phyloP scores from a whole-genome alignment of 1,140 invertebrate genomes.

The Theocolax elegans region DNA sequence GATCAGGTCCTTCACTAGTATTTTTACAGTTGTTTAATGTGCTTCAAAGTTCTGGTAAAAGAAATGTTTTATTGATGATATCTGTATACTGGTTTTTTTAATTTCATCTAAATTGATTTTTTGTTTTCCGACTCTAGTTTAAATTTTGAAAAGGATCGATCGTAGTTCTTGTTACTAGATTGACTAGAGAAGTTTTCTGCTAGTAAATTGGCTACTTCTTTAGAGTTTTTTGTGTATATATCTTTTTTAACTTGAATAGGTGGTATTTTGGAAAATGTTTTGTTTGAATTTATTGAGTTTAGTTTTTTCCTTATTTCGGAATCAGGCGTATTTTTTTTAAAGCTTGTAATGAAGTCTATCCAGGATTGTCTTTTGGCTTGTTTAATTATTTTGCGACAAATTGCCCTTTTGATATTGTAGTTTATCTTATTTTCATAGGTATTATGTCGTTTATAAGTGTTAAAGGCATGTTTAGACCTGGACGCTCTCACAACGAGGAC shows the following conservation, averaged over 20 bases:
- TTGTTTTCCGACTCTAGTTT: slow-evolving; percentile 27
- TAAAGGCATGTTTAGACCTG: slow-evolving; percentile 51
- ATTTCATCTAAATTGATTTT: too few species aligned
- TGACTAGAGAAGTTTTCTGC: slow-evolving; percentile 47
- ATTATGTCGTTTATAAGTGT: slow-evolving; percentile 45
- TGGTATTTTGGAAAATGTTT: background rate
- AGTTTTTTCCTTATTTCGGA: slow-evolving; percentile 40
- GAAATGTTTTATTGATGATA: background rate
- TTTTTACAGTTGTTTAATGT: slow-evolving; percentile 20
- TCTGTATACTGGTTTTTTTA: background rate
- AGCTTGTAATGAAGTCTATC: slow-evolving; percentile 25
- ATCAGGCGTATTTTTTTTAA: slow-evolving; percentile 14
- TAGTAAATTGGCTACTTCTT: slow-evolving; percentile 47
- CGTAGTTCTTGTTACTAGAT: slow-evolving; percentile 47
- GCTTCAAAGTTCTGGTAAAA: slow-evolving; percentile 6
- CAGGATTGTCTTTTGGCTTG: slow-evolving; percentile 27
- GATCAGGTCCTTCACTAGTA: slow-evolving; percentile 44
- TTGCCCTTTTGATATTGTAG: slow-evolving; percentile 47
- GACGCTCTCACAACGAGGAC: too few species aligned
- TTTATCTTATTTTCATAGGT: slow-evolving; percentile 45
- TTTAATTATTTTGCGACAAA: slow-evolving; percentile 40
- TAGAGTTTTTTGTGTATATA: slow-evolving; percentile 2
- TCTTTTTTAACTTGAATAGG: background rate
- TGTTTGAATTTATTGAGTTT: slow-evolving; percentile 8
- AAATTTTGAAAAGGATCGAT: slow-evolving; percentile 40